These are phyloP conservation scores for Morpho deidamia DNA, from an alignment of 2,888 invertebrate species.

Conservation along the genomic window DNA sequence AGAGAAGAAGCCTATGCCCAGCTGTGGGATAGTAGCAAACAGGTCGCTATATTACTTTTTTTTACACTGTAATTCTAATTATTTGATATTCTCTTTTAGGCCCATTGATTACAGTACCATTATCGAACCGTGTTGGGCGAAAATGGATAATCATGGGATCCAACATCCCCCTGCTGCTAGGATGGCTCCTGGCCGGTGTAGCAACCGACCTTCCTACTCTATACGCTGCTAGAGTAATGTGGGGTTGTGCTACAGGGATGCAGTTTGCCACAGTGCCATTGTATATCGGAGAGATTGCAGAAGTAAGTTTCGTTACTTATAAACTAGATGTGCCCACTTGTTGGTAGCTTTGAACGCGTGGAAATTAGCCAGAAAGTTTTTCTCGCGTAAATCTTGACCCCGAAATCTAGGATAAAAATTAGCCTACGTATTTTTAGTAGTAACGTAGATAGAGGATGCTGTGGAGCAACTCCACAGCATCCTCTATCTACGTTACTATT, in stretches of 20 bases:
- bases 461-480: too few species aligned
- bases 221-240: slow-evolving; percentile 77
- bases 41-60: too few species aligned
- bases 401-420: too few species aligned
- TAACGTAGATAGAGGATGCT: too few species aligned
- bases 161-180: slow-evolving; percentile 82
- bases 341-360: too few species aligned
- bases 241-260: slow-evolving; percentile 84
- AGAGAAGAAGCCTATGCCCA: too few species aligned
- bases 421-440: too few species aligned
- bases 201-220: slow-evolving; percentile 66
- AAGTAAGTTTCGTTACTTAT: slow-evolving; percentile 53
- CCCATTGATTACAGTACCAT: slow-evolving; percentile 83
- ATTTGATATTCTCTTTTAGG: slow-evolving; percentile 53
- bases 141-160: slow-evolving; percentile 83
- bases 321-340: too few species aligned
- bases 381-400: too few species aligned
- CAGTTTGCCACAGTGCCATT: slow-evolving; percentile 87
- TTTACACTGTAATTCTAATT: not conserved
- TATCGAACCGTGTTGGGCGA: slow-evolving; percentile 83
- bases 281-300: slow-evolving; percentile 91
- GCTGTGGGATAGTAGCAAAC: too few species aligned
- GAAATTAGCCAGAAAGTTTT: too few species aligned
- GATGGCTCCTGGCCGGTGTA: slow-evolving; percentile 84
- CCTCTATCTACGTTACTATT: too few species aligned